These are phyloP conservation scores for Idaea aversata DNA, from an alignment of 2,888 invertebrate species.

Conservation along the genomic window DNA sequence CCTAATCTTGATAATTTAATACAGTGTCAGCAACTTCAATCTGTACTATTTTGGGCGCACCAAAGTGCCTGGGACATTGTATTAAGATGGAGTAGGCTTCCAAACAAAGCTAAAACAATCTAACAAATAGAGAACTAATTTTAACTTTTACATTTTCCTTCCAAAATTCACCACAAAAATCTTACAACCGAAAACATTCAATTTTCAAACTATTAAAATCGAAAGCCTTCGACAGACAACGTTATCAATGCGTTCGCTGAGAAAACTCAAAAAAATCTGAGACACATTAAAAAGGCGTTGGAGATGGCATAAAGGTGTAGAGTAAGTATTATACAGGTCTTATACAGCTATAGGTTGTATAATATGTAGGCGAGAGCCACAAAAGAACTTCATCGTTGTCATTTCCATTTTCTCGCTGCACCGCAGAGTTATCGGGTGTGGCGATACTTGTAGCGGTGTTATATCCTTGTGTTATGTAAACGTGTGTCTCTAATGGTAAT, in stretches of 20 bases:
- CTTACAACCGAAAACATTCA: not conserved
- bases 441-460: constrained; percentile 30
- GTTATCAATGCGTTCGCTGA: not conserved
- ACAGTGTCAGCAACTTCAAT: too few species aligned
- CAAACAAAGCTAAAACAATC: not conserved
- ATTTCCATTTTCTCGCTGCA: constrained; percentile 65
- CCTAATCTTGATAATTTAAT: too few species aligned
- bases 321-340: not conserved
- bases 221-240: not conserved
- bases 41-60: too few species aligned
- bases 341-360: constrained; percentile 2
- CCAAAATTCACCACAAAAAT: not conserved
- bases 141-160: not conserved
- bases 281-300: not conserved
- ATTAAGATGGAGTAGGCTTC: too few species aligned
- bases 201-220: not conserved
- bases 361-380: constrained; percentile 32
- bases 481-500: too few species aligned
- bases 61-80: too few species aligned
- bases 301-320: not conserved
- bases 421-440: constrained; percentile 44
- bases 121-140: not conserved
- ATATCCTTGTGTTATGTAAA: not conserved
- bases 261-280: not conserved
- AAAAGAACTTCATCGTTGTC: constrained; percentile 65